Base-by-base conservation (phyloP, 2,113 vertebrate species). In the Tragelaphus buxtoni region DNA sequence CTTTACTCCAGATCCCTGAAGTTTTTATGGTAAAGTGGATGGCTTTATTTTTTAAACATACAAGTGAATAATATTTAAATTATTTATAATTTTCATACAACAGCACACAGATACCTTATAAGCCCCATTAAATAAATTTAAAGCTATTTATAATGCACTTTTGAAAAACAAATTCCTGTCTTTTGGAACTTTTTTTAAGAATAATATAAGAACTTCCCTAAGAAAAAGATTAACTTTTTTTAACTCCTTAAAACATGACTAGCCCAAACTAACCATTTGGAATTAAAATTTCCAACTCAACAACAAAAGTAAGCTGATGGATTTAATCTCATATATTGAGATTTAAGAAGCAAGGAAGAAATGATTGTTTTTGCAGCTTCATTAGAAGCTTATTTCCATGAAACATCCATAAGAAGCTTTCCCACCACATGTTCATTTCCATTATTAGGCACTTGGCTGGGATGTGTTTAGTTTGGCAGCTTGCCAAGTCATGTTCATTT, bases 401-500 rank as follows among this genome's bases (percentile, higher is more conserved):
- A 98, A 98, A 98, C 95, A 91, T 97, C 74, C 93, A 94, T 96
- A 97, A 98, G 97, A 98, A 26, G 69, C 95, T 98, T 98, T 98
- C 98, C 98, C 98, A 98, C 98, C 97, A 95, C 98, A 97, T 96
- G 89, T 95, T 96, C 95, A 92, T 98, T 98, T 98, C 97, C 98
- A 98, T 98, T 98, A 98, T 98, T 98, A 98, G 98, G 97, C 79
- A 51, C 95, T 98, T 98, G 97, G 97, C 98, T 87, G 84, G 84
- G 80, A 97, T 47, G 65, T 98, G 96, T 98, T 99, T 99, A 96
- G 95, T 74, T 98, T 98, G 98, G 98, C 97, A 61, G 93, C 92
- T 97, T 97, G 97, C 98, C 98, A 98, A 58, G 93, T 97, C 97
- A 96, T 93, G 92, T 97, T 98, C 91, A 87, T 90, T 32, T 97